Base-by-base conservation (phyloP, 2,797 vertebrate genomes). In the Microchirus variegatus region DNA sequence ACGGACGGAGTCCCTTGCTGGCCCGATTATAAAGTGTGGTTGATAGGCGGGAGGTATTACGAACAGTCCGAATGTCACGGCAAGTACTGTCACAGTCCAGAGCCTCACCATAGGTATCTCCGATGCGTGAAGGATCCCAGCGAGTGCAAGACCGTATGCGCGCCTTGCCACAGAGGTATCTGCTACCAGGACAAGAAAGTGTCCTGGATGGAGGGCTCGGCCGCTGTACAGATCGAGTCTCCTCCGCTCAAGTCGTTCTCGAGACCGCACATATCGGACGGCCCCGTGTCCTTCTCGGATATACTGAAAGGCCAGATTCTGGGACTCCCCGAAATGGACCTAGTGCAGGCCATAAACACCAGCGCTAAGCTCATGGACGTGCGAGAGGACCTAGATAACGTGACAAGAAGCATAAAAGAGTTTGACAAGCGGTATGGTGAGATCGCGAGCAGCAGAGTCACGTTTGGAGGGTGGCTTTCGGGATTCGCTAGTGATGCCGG, bases 21-120 rank as follows among this genome's bases (percentile, higher is more conserved):
- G 74, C 74, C 74, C 0, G 74, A 77, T 2, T 77, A 77, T 37
- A 41, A 56, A 0, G 73, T 67, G 6, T 76, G 73, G 73, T 2
- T 71, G 2, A 63, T 71, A 15, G 22, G 48, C 1, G 67, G 59
- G 0, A 9, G 0, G 12, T 71, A 19, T 9, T 71, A 76, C 19
- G 53, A 71, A 14, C 73, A 67, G 0, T 67, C 73, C 1, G 11
- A 59, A 0, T 76, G 73, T 9, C 3, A 56, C 41, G 57, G 46
- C 0, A 52, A n/a, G 4, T 75, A 70, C 16, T 75, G 73, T 9
- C n/a, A 43, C 31, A 41, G 58, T 1, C 73, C 57, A 0, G 13
- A 57, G 19, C 5, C 13, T 1, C 73, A 75, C n/a, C 12, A 37
- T 0, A 47, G 43, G 8, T 75, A 57, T 16, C 13, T 5, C 0